phyloP scores from a whole-genome alignment of 2,113 vertebrate species.

The Geococcyx californianus region DNA sequence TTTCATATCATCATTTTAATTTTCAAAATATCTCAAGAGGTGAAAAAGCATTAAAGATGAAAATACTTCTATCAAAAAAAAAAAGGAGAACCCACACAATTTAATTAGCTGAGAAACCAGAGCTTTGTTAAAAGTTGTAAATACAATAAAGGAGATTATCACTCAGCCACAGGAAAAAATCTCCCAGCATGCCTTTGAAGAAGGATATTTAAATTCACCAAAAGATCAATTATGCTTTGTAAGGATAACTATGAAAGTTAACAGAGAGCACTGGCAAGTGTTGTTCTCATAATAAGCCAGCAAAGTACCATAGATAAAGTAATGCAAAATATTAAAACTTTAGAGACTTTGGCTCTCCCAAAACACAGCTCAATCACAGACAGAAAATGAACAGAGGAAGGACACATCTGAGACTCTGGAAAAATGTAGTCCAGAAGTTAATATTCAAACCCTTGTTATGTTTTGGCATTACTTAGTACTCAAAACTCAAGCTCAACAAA shows the following conservation, averaged over 20 bases:
- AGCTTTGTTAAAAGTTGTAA: conserved; percentile 37
- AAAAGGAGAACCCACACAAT: not conserved
- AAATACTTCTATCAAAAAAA: conserved; percentile 16
- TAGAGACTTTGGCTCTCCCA: conserved; percentile 8
- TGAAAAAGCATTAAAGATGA: conserved; percentile 10
- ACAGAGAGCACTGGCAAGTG: not conserved
- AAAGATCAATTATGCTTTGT: conserved; percentile 51
- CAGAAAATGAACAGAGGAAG: not conserved
- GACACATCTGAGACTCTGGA: not conserved
- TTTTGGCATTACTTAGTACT: not conserved
- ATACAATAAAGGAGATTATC: conserved; percentile 37
- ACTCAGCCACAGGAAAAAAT: not conserved
- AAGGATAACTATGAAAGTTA: conserved; percentile 43
- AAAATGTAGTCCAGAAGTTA: not conserved
- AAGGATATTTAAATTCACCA: conserved; percentile 46
- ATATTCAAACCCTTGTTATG: not conserved
- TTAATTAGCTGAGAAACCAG: conserved; percentile 42
- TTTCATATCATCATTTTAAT: conserved; percentile 27
- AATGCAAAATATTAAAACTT: conserved; percentile 32
- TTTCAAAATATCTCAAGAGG: conserved; percentile 40
- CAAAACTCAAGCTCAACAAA: not conserved
- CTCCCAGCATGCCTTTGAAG: conserved; percentile 19
- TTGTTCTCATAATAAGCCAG: conserved; percentile 17
- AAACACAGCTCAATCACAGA: conserved; percentile 32
- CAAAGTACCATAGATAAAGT: not conserved